Evolutionary conservation across 2,797 vertebrate genomes (phyloP).

Genomic region (Thripadectes ignobilis): DNA sequence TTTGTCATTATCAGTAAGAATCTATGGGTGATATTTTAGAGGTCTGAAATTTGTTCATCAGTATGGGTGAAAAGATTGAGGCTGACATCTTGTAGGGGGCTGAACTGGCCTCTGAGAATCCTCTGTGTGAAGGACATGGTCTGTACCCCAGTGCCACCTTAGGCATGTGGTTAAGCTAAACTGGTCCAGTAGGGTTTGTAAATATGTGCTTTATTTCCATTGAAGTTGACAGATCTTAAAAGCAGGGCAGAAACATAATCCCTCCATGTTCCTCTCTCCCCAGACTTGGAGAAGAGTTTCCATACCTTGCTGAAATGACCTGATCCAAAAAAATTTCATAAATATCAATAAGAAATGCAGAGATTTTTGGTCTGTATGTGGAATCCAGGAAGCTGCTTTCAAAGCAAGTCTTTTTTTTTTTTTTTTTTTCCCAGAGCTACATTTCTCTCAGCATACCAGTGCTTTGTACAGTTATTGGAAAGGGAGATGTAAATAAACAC

Average conservation of each 20-base stretch:
- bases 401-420: neutral
- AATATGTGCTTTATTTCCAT: neutral
- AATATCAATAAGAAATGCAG: neutral
- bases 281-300: neutral
- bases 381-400: neutral
- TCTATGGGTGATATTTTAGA: neutral
- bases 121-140: neutral
- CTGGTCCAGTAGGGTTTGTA: neutral
- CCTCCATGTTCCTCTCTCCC: neutral
- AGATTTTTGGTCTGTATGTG: neutral
- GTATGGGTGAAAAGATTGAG: neutral
- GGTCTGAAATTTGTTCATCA: neutral
- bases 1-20: neutral
- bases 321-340: neutral
- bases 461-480: neutral
- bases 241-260: neutral
- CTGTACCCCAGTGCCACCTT: neutral
- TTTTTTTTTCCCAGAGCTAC: neutral
- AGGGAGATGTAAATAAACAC: constrained; percentile 31
- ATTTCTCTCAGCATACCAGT: constrained; percentile 8
- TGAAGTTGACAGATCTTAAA: neutral
- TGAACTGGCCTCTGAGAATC: neutral
- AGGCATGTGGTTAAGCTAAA: neutral
- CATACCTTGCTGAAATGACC: neutral
- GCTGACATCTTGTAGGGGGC: neutral